A percentile compares a stretch with the other conserved stretches of the same genome.
Conservation (phyloP, 2,888 invertebrate genomes). For the Crioceris asparagi region DNA sequence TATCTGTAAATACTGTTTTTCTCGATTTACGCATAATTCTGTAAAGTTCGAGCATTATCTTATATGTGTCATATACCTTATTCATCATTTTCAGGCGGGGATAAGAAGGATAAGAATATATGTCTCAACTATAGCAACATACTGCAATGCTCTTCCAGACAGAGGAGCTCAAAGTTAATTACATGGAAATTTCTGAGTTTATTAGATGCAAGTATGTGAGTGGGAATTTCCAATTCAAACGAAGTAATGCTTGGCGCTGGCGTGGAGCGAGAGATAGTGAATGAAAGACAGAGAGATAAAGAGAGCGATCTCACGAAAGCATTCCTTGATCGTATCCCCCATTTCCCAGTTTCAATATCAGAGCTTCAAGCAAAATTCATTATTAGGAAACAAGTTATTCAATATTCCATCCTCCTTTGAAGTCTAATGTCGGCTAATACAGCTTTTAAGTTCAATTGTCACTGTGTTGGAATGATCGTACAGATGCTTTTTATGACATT, state of each 20-base stretch:
- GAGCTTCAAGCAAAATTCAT: constrained; percentile 33
- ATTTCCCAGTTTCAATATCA: constrained; percentile 29
- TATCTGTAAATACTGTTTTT: too few species aligned
- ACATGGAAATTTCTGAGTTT: constrained; percentile 40
- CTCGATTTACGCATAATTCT: too few species aligned
- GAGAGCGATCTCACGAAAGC: constrained; percentile 21
- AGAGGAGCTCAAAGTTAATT: constrained; percentile 36
- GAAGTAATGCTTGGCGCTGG: constrained; percentile 30
- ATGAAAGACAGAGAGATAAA: constrained; percentile 11
- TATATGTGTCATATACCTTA: too few species aligned
- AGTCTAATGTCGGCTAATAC: too few species aligned
- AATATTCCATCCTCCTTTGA: constrained; percentile 32
- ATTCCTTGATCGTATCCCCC: constrained; percentile 27
- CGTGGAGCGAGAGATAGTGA: constrained; percentile 8
- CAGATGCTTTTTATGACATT: too few species aligned
- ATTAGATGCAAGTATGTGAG: constrained; percentile 41
- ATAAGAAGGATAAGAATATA: too few species aligned
- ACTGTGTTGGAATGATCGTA: too few species aligned
- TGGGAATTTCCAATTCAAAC: constrained; percentile 41
- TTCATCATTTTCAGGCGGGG: too few species aligned
- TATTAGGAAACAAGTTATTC: constrained; percentile 38
- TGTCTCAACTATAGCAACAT: constrained; percentile 21
- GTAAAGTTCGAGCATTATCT: too few species aligned
- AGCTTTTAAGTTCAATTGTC: too few species aligned
- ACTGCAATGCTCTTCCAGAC: constrained; percentile 32